Conservation (phyloP, 2,797 vertebrate genomes). For the Microctenopoma lineatum region DNA sequence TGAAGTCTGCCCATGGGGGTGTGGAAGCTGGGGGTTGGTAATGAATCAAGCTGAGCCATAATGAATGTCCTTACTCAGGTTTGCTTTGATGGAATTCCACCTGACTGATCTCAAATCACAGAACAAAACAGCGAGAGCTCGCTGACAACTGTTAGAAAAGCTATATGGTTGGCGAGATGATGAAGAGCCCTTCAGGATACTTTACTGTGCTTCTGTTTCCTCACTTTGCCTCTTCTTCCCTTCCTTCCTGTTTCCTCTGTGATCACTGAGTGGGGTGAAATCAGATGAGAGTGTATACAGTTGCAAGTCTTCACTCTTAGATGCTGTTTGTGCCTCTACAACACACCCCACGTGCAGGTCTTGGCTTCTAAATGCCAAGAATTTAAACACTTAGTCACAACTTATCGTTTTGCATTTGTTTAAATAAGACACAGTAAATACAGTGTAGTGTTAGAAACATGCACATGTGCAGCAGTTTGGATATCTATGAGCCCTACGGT, state of each 20-base stretch:
- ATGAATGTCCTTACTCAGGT: conserved; percentile 71
- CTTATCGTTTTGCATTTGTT: neutral
- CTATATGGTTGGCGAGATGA: conserved; percentile 28
- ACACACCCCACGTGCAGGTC: neutral
- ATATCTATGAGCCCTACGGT: conserved; percentile 33
- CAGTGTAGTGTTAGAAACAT: neutral
- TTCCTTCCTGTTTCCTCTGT: conserved; percentile 39
- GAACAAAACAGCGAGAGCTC: conserved; percentile 57
- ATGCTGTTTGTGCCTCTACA: conserved; percentile 6
- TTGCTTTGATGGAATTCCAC: conserved; percentile 75
- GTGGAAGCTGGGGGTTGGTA: conserved; percentile 57
- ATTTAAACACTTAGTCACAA: conserved; percentile 11
- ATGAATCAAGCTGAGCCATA: conserved; percentile 71
- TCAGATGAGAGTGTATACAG: conserved; percentile 32
- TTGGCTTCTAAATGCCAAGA: conserved; percentile 8
- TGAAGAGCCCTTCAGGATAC: conserved; percentile 43
- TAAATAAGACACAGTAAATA: neutral
- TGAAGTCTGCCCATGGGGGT: conserved; percentile 62
- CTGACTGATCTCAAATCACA: conserved; percentile 76
- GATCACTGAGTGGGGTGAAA: conserved; percentile 50
- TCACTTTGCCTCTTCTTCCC: conserved; percentile 1
- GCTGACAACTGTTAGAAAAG: conserved; percentile 55
- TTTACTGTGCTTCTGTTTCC: conserved; percentile 16
- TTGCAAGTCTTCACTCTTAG: conserved; percentile 17
- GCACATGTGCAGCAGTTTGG: conserved; percentile 24